Evolutionary conservation across 2,888 invertebrate species (phyloP), one percentile per base, ranked within the genome.

Genomic region (Pheosia tremula): DNA sequence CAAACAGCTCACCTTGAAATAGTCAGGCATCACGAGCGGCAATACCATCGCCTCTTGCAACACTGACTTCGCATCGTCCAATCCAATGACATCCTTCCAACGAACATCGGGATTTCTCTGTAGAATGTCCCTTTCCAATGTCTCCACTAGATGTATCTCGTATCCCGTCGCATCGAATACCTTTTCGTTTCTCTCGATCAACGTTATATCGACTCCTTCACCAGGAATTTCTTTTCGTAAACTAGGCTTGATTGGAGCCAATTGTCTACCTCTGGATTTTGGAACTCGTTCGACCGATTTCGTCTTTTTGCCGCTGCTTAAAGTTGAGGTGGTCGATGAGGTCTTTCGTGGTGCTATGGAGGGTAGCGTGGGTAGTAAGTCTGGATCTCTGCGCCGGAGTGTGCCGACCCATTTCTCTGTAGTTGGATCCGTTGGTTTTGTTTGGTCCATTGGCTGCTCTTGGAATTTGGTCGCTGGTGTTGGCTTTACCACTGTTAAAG

Each of bases 21-120:
- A 98, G 80, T 98, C 97, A 0, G 98, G 98, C 95, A 98, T 97
- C 64, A 97, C 95, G 43, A 97, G 95, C 0, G 98, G 98, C 68
- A 98, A 87, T 0, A 98, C 97, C 72, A 98, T 97, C 3, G 98
- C 98, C 85, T 98, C 98, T 83, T 98, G 97, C 50, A 96, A 85
- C 64, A 98, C 95, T 39, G 96, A 94, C 80, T 97, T 97, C 0
- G 97, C 97, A 75, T 96, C 96, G 62, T 95, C 95, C 57, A 97
- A 89, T 1, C 96, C 97, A 3, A 97, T 95, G 11, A 97, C 96
- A 82, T 96, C 96, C 63, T 94, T 95, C 97, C 97, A 98, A 66
- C 95, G 96, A n/a, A 98, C 96, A 78, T 96, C 96, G 0, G 97
- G 97, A 82, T 97, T 96, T 78, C 95, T 95, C 86, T 97, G 97